Percentiles rank a stretch among this genome's conserved stretches.
phyloP scores from a whole-genome alignment of 1,140 invertebrate species.

The Eubasilissa regina region DNA sequence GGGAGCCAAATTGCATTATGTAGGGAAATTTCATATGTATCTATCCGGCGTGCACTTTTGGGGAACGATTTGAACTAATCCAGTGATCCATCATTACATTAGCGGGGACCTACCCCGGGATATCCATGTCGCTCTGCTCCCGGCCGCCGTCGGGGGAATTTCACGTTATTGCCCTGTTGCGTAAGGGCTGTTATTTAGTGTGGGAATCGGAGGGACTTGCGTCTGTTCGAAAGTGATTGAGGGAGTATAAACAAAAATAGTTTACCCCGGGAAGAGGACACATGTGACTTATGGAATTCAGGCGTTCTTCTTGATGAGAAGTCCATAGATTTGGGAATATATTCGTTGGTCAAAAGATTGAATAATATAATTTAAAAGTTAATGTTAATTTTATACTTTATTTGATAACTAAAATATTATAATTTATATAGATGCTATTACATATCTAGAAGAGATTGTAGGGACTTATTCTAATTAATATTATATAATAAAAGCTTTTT shows the following conservation, averaged over 20 bases:
- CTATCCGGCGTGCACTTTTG: slow-evolving; percentile 59
- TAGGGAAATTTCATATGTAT: slow-evolving; percentile 61
- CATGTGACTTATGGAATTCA: slow-evolving; percentile 60
- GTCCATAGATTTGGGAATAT: slow-evolving; percentile 33
- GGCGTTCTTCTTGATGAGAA: slow-evolving; percentile 20
- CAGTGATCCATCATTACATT: slow-evolving; percentile 61
- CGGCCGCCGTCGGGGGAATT: slow-evolving; percentile 13
- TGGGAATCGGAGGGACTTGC: slow-evolving; percentile 10
- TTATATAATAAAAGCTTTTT: too few species aligned
- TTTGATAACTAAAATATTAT: background rate
- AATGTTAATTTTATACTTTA: background rate
- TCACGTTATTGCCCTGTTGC: slow-evolving; percentile 12
- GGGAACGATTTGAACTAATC: slow-evolving; percentile 61
- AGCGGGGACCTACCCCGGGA: slow-evolving; percentile 55
- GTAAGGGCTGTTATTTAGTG: slow-evolving; percentile 26
- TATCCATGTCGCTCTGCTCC: slow-evolving; percentile 40
- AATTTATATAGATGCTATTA: too few species aligned
- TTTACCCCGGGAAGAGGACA: slow-evolving; percentile 56
- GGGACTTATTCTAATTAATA: too few species aligned
- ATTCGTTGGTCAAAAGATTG: background rate
- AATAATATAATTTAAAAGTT: background rate
- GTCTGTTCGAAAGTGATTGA: slow-evolving; percentile 16
- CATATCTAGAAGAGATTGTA: too few species aligned
- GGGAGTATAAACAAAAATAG: slow-evolving; percentile 58
- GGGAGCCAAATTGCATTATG: slow-evolving; percentile 61